Evolutionary conservation across 2,113 vertebrate species (phyloP), one percentile per base, ranked within the genome.

Genomic region (Odontesthes bonariensis): DNA sequence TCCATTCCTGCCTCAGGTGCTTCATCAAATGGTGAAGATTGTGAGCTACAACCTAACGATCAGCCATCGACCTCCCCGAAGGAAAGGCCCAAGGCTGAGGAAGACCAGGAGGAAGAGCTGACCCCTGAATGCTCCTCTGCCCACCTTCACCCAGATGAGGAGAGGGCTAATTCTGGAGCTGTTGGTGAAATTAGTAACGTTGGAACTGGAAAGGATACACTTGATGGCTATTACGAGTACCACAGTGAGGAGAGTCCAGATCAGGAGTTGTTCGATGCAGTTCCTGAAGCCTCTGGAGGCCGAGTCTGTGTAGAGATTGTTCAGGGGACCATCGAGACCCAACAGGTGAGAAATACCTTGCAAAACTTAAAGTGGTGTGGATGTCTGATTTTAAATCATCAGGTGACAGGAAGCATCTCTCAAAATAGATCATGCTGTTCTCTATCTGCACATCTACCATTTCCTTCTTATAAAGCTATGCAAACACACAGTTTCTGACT

Each of bases 321-420:
- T 46, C 66, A 56, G 35, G 91, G 81, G 55, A 63, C 52, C 61
- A 64, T 92, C 0, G 87, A 92, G 64, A 72, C 62, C 4, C 87
- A 92, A 67, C 54, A 90, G 86, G 91, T 92, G 19, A 69, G 66
- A 56, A 40, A n/a, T 2, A 31, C 19, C 6, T 46, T 46, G 9
- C 6, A 46, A 46, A 40, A 17, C 46, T 19, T 47, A 17, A 6
- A 47, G 17, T 7, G 40, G 13, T 14, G 42, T 44, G 13, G 12
- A 42, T 12, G 40, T 16, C 16, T 14, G 19, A 49, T 17, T 6
- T 49, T 7, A 7, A 19, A 7, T 8, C 17, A n/a, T 7, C 44
- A 46, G 3, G 16, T 46, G 44, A 46, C 44, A 14, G 5, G 13
- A 46, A 46, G 4, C 14, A 17, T 46, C 27, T 27, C 27, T 27